These are phyloP conservation scores for Tuta absoluta DNA, from an alignment of 2,888 invertebrate genomes.

Conservation along the genomic window DNA sequence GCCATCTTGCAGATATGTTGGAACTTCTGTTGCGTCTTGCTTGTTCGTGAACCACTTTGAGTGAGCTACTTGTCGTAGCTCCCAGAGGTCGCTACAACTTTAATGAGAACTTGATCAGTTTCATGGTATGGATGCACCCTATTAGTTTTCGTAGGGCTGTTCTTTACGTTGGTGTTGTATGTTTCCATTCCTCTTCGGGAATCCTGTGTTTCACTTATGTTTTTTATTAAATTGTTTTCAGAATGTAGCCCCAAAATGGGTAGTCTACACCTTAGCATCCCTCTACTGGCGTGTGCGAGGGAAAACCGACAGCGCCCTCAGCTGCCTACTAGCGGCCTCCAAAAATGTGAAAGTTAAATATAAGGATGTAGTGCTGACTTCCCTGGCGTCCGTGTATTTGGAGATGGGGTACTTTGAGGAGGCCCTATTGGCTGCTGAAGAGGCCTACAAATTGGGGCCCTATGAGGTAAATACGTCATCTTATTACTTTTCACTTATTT, in stretches of 20 bases:
- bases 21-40: too few relatives aligned
- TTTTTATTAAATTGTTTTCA: slow-evolving; percentile 50
- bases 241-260: slow-evolving; percentile 88
- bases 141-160: too few relatives aligned
- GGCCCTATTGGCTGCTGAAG: slow-evolving; percentile 81
- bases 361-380: slow-evolving; percentile 85
- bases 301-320: slow-evolving; percentile 84
- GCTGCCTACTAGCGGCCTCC: slow-evolving; percentile 82
- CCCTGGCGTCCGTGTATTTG: slow-evolving; percentile 85
- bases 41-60: too few relatives aligned
- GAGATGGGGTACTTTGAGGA: slow-evolving; percentile 85
- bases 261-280: slow-evolving; percentile 86
- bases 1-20: too few relatives aligned
- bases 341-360: slow-evolving; percentile 80
- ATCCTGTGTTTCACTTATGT: too few relatives aligned
- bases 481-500: too few relatives aligned
- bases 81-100: too few relatives aligned
- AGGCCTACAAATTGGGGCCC: slow-evolving; percentile 82
- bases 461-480: slow-evolving; percentile 82
- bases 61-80: too few relatives aligned
- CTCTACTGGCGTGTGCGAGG: slow-evolving; percentile 89
- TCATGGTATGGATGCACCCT: too few relatives aligned
- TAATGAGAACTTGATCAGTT: too few relatives aligned
- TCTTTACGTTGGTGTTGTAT: too few relatives aligned
- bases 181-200: too few relatives aligned